These are phyloP conservation scores for Drosophila borborema DNA, from an alignment of 2,888 invertebrate genomes.

Conservation along the genomic window DNA sequence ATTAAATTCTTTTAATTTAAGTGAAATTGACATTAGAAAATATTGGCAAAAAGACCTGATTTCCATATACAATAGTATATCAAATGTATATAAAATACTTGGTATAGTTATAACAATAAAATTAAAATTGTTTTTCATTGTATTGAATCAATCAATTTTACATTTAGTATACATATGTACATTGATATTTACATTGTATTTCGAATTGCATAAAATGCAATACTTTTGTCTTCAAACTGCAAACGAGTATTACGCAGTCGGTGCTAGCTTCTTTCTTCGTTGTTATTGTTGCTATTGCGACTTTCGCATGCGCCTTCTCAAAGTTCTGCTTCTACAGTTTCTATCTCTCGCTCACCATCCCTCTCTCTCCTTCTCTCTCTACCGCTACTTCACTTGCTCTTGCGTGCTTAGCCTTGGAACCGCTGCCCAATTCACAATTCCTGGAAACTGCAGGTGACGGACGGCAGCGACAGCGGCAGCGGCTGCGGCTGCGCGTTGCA, in stretches of 20 bases:
- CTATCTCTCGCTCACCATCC: slow-evolving; percentile 6
- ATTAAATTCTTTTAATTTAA: background rate
- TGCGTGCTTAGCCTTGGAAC: slow-evolving; percentile 42
- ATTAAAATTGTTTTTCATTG: background rate
- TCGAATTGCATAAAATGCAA: too few relatives aligned
- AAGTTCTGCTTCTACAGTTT: slow-evolving; percentile 36
- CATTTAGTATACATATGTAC: background rate
- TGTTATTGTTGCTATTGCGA: slow-evolving; percentile 3
- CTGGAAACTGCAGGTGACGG: slow-evolving; percentile 83
- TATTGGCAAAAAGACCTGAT: background rate
- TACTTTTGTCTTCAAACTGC: background rate
- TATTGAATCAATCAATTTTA: background rate
- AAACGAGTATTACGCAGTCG: slow-evolving; percentile 7
- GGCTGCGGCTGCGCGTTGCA: slow-evolving; percentile 73
- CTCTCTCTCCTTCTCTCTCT: too few relatives aligned
- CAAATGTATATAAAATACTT: too few relatives aligned
- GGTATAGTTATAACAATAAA: background rate
- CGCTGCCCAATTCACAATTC: slow-evolving; percentile 65
- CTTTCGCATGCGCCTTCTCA: slow-evolving; percentile 22
- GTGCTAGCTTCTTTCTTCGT: slow-evolving; percentile 3
- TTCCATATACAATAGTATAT: too few relatives aligned
- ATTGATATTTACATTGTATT: background rate
- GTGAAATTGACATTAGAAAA: background rate
- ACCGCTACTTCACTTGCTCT: slow-evolving; percentile 3
- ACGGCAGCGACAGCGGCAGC: slow-evolving; percentile 31